Percentiles rank a stretch among this genome's conserved stretches.
These are phyloP conservation scores for Acropternis orthonyx DNA, from an alignment of 2,797 vertebrate species.

Conservation along the genomic window DNA sequence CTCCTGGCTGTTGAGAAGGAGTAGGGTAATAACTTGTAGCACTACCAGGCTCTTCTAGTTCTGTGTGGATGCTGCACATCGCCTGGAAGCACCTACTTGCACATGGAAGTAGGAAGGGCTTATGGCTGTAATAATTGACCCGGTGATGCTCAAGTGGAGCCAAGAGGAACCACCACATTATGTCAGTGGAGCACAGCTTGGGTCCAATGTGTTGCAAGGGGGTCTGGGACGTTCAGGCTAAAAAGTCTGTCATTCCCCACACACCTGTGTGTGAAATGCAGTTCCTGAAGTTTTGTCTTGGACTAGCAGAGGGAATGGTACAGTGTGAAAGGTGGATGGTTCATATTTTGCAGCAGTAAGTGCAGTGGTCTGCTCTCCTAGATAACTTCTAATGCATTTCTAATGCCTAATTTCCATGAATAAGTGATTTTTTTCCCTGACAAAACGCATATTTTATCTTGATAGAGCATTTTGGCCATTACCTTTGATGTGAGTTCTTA, in stretches of 20 bases:
- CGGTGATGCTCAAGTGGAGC: neutral
- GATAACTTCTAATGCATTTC: neutral
- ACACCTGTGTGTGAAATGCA: neutral
- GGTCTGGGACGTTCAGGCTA: neutral
- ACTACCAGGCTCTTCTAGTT: neutral
- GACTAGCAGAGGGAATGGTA: neutral
- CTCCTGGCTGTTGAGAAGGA: neutral
- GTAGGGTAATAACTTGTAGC: neutral
- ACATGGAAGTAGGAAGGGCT: neutral
- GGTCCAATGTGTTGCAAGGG: neutral
- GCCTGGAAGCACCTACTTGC: neutral
- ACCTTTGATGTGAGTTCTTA: neutral
- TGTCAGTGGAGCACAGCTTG: neutral
- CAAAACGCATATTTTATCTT: slow-evolving; percentile 5
- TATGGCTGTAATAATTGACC: neutral
- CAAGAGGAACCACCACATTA: neutral
- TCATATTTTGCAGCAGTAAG: neutral
- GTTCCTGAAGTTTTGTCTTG: neutral
- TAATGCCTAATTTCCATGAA: neutral
- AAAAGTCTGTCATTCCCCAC: neutral
- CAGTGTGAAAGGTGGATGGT: neutral
- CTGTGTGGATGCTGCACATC: neutral
- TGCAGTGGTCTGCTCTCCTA: neutral
- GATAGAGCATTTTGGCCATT: neutral
- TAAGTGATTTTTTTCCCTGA: neutral